Percentiles rank a stretch among this genome's conserved stretches.
Conservation (phyloP, 2,888 invertebrate genomes). For the Epirrita christyi region DNA sequence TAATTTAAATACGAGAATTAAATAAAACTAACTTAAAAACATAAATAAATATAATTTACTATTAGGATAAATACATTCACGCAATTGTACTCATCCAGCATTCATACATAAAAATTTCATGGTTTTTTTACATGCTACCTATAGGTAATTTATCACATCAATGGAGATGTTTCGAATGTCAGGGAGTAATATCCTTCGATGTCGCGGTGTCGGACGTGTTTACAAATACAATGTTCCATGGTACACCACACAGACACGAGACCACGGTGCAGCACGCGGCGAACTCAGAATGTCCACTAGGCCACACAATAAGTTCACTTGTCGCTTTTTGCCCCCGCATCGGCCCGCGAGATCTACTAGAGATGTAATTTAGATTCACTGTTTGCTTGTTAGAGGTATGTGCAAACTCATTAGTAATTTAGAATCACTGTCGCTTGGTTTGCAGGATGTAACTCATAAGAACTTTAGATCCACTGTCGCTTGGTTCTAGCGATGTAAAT, state of each 20-base stretch:
- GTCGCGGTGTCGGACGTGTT: constrained; percentile 30
- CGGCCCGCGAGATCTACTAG: background rate
- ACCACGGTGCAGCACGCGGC: background rate
- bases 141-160: constrained; percentile 49
- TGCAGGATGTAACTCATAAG: no score
- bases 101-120: constrained; percentile 62
- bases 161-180: constrained; percentile 41
- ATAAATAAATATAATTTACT: constrained; percentile 70
- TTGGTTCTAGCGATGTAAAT: background rate
- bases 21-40: constrained; percentile 66
- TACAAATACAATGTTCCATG: constrained; percentile 25
- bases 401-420: no score
- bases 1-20: constrained; percentile 56
- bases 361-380: background rate
- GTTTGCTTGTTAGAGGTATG: no score
- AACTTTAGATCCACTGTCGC: background rate
- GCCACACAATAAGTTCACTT: background rate
- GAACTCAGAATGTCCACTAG: constrained; percentile 5
- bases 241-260: constrained; percentile 19
- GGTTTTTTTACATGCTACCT: constrained; percentile 61
- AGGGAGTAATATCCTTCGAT: constrained; percentile 37
- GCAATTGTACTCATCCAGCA: constrained; percentile 64
- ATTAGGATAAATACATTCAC: constrained; percentile 81
- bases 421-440: no score
- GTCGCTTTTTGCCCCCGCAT: constrained; percentile 6